A percentile compares a stretch with the other conserved stretches of the same genome.
phyloP scores from a whole-genome alignment of 2,888 invertebrate species.

The Periphyllus acericola region DNA sequence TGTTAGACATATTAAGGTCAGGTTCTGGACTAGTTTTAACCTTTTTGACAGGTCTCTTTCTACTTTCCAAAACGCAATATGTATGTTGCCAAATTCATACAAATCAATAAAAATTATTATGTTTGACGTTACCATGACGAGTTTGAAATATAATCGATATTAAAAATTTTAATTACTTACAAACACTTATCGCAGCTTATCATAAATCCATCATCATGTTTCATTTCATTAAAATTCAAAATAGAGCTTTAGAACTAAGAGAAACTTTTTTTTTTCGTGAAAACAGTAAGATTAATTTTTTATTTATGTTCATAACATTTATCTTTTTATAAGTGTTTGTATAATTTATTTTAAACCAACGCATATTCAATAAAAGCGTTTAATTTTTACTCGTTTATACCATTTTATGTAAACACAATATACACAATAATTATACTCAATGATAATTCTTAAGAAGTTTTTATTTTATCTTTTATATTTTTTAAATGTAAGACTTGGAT shows the following conservation, averaged over 20 bases:
- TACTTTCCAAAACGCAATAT: conserved; percentile 94
- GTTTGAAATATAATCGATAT: conserved; percentile 24
- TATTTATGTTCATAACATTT: too few relatives aligned
- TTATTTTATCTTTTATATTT: conserved; percentile 26
- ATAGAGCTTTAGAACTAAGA: too few relatives aligned
- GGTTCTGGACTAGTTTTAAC: conserved; percentile 45
- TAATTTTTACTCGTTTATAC: conserved; percentile 54
- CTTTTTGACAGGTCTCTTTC: conserved; percentile 67
- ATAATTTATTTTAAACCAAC: background rate
- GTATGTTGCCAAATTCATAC: conserved; percentile 95
- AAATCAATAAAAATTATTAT: conserved; percentile 60
- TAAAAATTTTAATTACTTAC: conserved; percentile 69
- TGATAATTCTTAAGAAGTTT: conserved; percentile 24
- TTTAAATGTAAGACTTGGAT: background rate
- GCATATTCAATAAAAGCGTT: conserved; percentile 34
- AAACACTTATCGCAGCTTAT: conserved; percentile 96
- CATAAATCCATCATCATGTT: conserved; percentile 98
- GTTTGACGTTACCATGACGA: background rate
- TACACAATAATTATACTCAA: conserved; percentile 51
- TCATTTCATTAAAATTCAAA: conserved; percentile 82
- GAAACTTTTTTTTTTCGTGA: too few relatives aligned
- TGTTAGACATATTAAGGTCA: conserved; percentile 30
- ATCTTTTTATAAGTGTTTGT: background rate
- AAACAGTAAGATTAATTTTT: too few relatives aligned
- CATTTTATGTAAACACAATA: conserved; percentile 53